Conservation (phyloP, 2,797 vertebrate genomes). For the Aldrovandia affinis region DNA sequence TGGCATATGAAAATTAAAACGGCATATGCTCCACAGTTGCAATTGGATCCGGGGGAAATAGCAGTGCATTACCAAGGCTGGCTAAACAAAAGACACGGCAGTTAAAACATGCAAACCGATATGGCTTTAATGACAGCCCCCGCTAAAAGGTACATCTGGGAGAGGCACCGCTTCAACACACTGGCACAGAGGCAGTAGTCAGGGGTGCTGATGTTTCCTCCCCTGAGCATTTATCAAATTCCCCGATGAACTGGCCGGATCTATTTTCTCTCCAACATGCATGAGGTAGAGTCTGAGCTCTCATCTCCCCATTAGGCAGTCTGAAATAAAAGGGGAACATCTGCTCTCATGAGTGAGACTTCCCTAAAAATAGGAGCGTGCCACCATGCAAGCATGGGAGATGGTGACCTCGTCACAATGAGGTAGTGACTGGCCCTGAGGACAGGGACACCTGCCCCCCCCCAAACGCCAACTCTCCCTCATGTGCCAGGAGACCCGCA, state of each 20-base stretch:
- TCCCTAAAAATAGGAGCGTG: slow-evolving; percentile 26
- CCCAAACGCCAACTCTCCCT: slow-evolving; percentile 41
- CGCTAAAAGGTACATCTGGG: background rate
- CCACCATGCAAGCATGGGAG: background rate
- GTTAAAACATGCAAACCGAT: background rate
- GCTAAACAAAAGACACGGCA: slow-evolving; percentile 25
- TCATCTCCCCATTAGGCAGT: slow-evolving; percentile 14
- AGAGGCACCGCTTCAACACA: background rate
- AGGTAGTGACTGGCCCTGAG: slow-evolving; percentile 36
- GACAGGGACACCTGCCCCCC: slow-evolving; percentile 59
- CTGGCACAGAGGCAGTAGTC: background rate
- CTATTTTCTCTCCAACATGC: slow-evolving; percentile 5
- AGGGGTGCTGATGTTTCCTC: background rate
- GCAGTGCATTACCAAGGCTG: slow-evolving; percentile 17
- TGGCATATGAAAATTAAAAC: background rate
- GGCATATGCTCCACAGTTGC: slow-evolving; percentile 7
- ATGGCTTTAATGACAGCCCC: background rate
- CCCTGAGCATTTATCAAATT: slow-evolving; percentile 2
- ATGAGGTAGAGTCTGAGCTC: slow-evolving; percentile 2
- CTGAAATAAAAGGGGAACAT: background rate
- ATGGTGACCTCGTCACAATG: slow-evolving; percentile 7
- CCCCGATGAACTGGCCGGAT: background rate
- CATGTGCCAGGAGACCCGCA: slow-evolving; percentile 29
- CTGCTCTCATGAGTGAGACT: slow-evolving; percentile 27
- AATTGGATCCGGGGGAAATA: slow-evolving; percentile 19